A percentile compares a stretch with the other conserved stretches of the same genome.
Evolutionary conservation across 2,797 vertebrate species (phyloP).

Genomic region (Micromesistius poutassou): DNA sequence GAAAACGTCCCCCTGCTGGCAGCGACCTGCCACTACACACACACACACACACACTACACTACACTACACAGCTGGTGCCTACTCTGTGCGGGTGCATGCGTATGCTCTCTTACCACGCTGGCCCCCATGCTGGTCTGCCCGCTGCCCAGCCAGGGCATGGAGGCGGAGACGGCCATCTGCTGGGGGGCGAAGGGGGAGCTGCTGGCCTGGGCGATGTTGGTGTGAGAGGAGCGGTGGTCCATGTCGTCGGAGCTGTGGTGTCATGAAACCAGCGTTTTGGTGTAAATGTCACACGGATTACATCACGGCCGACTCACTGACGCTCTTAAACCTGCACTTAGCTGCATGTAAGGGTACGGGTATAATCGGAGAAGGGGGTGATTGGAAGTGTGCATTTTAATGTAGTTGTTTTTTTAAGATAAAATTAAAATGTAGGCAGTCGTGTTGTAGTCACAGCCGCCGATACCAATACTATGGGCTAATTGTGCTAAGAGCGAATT

Average conservation of each 20-base stretch:
- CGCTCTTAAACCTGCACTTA: not conserved
- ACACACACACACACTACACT: too few relatives aligned
- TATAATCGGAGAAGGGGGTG: too few relatives aligned
- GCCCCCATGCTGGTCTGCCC: conserved; percentile 96
- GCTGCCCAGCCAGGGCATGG: conserved; percentile 95
- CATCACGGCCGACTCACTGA: not conserved
- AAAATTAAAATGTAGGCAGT: not conserved
- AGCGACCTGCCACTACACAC: conserved; percentile 24
- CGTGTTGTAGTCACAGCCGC: not conserved
- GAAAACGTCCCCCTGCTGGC: conserved; percentile 47
- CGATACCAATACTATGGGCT: not conserved
- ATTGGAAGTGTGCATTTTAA: too few relatives aligned
- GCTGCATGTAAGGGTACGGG: too few relatives aligned
- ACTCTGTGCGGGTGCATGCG: not conserved
- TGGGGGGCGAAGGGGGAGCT: conserved; percentile 74
- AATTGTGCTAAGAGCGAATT: too few relatives aligned
- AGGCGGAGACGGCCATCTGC: conserved; percentile 83
- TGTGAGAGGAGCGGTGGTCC: conserved; percentile 90
- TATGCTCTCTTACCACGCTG: conserved; percentile 81
- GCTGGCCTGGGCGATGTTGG: conserved; percentile 85
- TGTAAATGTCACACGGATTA: not conserved
- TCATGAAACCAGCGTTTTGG: not conserved
- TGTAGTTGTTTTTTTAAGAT: too few relatives aligned
- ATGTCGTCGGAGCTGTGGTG: conserved; percentile 86
- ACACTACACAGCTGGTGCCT: not conserved